These are phyloP conservation scores for Nycticebus coucang DNA, from an alignment of 2,113 vertebrate species.

Conservation along the genomic window DNA sequence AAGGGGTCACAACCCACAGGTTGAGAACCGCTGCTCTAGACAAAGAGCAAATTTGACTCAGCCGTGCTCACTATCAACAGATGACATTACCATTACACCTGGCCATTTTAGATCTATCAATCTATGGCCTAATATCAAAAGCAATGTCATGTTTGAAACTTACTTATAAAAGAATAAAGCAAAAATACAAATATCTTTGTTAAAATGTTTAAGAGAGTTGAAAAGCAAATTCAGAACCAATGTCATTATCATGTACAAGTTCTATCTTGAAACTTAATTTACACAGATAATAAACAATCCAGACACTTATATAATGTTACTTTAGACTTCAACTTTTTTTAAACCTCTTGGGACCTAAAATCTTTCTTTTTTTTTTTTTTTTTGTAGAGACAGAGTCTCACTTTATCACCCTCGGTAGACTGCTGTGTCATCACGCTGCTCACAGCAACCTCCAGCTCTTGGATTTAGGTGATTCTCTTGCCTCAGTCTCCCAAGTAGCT, in stretches of 20 bases:
- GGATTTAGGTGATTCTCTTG: too few species aligned
- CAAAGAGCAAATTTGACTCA: neutral
- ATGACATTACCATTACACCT: neutral
- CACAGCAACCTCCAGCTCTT: too few species aligned
- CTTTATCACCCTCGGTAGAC: too few species aligned
- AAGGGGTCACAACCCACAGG: too few species aligned
- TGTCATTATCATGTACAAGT: neutral
- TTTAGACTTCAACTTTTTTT: neutral
- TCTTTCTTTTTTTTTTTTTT: neutral
- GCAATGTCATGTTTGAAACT: neutral
- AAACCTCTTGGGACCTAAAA: neutral
- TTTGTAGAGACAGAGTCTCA: too few species aligned
- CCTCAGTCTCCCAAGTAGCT: too few species aligned
- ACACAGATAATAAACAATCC: neutral
- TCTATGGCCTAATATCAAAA: neutral
- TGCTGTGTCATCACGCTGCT: too few species aligned
- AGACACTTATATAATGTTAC: neutral
- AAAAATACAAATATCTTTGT: constrained; percentile 19
- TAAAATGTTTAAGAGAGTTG: constrained; percentile 15
- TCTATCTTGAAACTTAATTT: constrained; percentile 35
- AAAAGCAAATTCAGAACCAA: constrained; percentile 4
- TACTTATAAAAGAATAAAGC: neutral
- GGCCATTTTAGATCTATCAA: neutral
- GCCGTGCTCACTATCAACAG: neutral
- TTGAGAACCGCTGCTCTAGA: neutral